Conservation (phyloP, 2,797 vertebrate species). For the Apogon talboti region DNA sequence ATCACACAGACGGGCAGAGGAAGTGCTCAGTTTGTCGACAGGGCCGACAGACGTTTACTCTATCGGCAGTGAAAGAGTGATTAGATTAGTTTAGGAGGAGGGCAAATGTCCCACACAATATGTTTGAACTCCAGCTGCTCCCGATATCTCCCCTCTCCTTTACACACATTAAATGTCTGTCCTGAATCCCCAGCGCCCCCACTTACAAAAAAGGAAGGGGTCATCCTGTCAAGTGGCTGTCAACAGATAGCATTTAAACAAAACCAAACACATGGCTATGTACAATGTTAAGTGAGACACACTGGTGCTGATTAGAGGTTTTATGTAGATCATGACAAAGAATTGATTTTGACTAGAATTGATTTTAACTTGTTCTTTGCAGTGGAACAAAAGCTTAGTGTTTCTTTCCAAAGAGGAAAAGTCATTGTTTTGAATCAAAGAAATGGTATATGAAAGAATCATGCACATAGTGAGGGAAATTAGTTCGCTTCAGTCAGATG, state of each 20-base stretch:
- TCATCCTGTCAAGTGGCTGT: conserved; percentile 86
- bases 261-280: conserved; percentile 79
- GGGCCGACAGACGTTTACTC: conserved; percentile 87
- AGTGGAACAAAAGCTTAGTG: conserved; percentile 23
- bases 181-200: conserved; percentile 38
- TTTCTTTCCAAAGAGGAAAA: conserved; percentile 32
- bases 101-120: conserved; percentile 72
- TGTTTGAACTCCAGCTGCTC: conserved; percentile 85
- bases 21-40: conserved; percentile 89
- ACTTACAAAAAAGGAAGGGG: conserved; percentile 71
- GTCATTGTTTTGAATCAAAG: conserved; percentile 44
- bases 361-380: conserved; percentile 4
- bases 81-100: conserved; percentile 83
- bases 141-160: conserved; percentile 75
- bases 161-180: conserved; percentile 72
- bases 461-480: conserved; percentile 25
- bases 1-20: conserved; percentile 80
- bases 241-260: conserved; percentile 83
- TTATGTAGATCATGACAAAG: conserved; percentile 32
- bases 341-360: conserved; percentile 16
- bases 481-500: conserved; percentile 44
- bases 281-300: conserved; percentile 78
- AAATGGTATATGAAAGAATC: conserved; percentile 29
- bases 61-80: conserved; percentile 84
- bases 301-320: conserved; percentile 69